phyloP scores from a whole-genome alignment of 1,140 invertebrate genomes.

The Solenopsis fugax region DNA sequence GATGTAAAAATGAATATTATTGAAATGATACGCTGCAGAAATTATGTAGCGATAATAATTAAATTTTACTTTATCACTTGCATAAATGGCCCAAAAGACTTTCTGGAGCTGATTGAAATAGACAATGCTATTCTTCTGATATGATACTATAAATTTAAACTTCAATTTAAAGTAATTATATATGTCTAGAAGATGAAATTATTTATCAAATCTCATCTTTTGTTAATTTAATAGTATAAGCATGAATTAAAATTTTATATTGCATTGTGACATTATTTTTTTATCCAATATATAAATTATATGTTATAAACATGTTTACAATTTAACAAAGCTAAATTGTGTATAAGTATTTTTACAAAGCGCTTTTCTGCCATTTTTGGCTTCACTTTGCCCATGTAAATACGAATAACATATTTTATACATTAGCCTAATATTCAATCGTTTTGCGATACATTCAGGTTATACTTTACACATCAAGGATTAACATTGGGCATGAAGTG shows the following conservation, averaged over 20 bases:
- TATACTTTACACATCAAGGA: constrained; percentile 73
- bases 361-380: constrained; percentile 43
- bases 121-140: constrained; percentile 34
- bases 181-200: constrained; percentile 22
- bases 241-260: constrained; percentile 50
- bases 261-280: constrained; percentile 26
- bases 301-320: constrained; percentile 52
- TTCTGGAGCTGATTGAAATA: constrained; percentile 71
- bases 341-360: constrained; percentile 56
- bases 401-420: constrained; percentile 65
- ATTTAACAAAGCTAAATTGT: constrained; percentile 56
- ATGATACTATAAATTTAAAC: constrained; percentile 22
- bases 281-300: constrained; percentile 49
- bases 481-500: constrained; percentile 79
- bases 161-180: constrained; percentile 25
- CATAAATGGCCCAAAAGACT: constrained; percentile 33
- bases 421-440: constrained; percentile 57
- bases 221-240: constrained; percentile 9
- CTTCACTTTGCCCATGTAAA: constrained; percentile 62
- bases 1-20: background rate
- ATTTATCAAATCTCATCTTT: background rate
- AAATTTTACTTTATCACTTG: constrained; percentile 63
- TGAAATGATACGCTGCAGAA: constrained; percentile 18
- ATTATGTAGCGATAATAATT: constrained; percentile 22
- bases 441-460: constrained; percentile 61